Percentiles rank a stretch among this genome's conserved stretches.
Conservation (phyloP, 2,888 invertebrate genomes). For the Pyrgus malvae region DNA sequence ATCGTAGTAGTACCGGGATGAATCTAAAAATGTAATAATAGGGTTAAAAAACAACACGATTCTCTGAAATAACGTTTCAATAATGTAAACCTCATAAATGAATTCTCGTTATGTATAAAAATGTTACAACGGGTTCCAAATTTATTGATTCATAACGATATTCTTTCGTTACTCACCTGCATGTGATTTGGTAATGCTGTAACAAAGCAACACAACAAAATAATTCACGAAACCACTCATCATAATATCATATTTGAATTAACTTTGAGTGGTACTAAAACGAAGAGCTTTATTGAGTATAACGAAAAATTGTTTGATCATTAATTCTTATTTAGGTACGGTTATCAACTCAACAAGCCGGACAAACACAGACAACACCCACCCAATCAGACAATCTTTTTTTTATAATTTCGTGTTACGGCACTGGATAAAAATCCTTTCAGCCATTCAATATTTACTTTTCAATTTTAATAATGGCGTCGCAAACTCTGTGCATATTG, state of each 20-base stretch:
- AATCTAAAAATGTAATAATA: slow-evolving; percentile 54
- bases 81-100: background rate
- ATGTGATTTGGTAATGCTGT: slow-evolving; percentile 56
- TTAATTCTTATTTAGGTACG: slow-evolving; percentile 61
- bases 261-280: slow-evolving; percentile 21
- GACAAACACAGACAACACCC: slow-evolving; percentile 69
- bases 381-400: too few species aligned
- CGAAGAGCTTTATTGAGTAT: background rate
- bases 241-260: slow-evolving; percentile 71
- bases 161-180: slow-evolving; percentile 59
- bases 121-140: background rate
- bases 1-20: slow-evolving; percentile 69
- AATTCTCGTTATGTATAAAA: background rate
- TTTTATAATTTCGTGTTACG: too few species aligned
- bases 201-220: slow-evolving; percentile 71
- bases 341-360: background rate
- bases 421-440: too few species aligned
- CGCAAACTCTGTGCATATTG: too few species aligned
- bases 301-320: slow-evolving; percentile 62
- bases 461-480: too few species aligned
- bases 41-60: background rate
- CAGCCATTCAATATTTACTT: too few species aligned
- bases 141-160: slow-evolving; percentile 3
- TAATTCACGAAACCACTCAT: slow-evolving; percentile 68
- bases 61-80: background rate